Base-by-base conservation (phyloP, 2,113 vertebrate species). In the Anoplopoma fimbria region DNA sequence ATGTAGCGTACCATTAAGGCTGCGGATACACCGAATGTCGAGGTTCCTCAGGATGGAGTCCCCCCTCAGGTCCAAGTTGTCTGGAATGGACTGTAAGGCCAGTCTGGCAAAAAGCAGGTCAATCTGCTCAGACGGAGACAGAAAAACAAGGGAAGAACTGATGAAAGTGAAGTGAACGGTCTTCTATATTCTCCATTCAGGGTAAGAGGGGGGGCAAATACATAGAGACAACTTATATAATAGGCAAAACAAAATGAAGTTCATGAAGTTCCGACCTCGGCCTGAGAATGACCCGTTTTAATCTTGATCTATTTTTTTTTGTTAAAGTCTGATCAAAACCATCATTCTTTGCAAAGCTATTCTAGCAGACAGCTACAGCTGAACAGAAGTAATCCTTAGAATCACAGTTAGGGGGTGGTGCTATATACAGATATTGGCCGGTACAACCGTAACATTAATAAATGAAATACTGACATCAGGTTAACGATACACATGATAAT, bases 31-130 rank as follows among this genome's bases (percentile, higher is more conserved):
- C 74, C 97, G 96, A 90, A 99, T 99, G 90, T 99, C 97, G 82
- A 99, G 90, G 90, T 96, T 99, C 90, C 96, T 97, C 65, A 99
- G 94, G 74, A 95, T 93, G 0, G 97, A 97, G 90, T 99, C 97
- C 21, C 99, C 97, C 85, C 96, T 90, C 25, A 99, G 96, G 91
- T 99, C 97, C 69, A 99, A 94, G 89, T 98, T 97, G 89, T 99
- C 97, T 81, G 98, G 97, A 86, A 99, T 95, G 19, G 95, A 97
- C 67, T 95, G 96, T 88, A 97, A 83, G 33, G 96, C 95, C 81
- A 99, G 91, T 90, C 98, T 97, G 84, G 98, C 98, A 95, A 99
- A 99, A 69, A 99, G 95, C 2, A 99, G 94, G 89, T 99, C 98
- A 90, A 99, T 99, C 98, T 99, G 90, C 57, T 69, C 81, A 74